Conservation (phyloP, 2,888 invertebrate species). For the Leucoma salicis region DNA sequence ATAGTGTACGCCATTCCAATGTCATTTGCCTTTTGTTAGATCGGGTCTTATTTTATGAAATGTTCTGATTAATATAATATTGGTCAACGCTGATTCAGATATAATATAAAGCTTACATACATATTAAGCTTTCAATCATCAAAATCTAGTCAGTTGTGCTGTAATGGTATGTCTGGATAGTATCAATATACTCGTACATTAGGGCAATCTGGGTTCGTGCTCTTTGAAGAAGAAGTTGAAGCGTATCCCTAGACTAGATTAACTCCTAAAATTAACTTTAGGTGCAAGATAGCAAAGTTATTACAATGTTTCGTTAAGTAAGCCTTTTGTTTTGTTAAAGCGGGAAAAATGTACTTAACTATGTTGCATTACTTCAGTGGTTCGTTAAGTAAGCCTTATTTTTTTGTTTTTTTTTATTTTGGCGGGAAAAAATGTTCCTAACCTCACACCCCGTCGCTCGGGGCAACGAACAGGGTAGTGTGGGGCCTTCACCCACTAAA, state of each 20-base stretch:
- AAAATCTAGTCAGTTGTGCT: conserved; percentile 26
- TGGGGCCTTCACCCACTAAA: too few species aligned
- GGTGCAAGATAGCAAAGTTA: too few species aligned
- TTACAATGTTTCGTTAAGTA: too few species aligned
- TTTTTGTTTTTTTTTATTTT: too few species aligned
- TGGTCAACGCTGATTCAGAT: background rate
- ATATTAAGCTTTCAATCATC: conserved; percentile 8
- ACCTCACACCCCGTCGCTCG: too few species aligned
- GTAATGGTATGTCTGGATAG: conserved; percentile 37
- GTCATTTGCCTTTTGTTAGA: conserved; percentile 46
- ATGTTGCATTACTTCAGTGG: too few species aligned
- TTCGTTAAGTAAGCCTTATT: too few species aligned
- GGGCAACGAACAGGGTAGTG: too few species aligned
- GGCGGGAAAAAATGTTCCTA: too few species aligned
- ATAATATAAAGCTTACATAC: background rate
- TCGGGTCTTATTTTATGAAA: background rate
- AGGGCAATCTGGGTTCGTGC: conserved; percentile 20
- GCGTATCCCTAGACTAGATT: background rate
- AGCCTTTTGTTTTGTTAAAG: too few species aligned
- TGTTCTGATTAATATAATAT: background rate
- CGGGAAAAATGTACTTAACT: too few species aligned
- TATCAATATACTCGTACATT: conserved; percentile 50
- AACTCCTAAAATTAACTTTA: background rate
- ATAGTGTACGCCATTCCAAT: conserved; percentile 44
- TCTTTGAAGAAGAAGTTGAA: conserved; percentile 8